These are phyloP conservation scores for Eriosoma lanigerum DNA, from an alignment of 1,140 invertebrate species.

Conservation along the genomic window DNA sequence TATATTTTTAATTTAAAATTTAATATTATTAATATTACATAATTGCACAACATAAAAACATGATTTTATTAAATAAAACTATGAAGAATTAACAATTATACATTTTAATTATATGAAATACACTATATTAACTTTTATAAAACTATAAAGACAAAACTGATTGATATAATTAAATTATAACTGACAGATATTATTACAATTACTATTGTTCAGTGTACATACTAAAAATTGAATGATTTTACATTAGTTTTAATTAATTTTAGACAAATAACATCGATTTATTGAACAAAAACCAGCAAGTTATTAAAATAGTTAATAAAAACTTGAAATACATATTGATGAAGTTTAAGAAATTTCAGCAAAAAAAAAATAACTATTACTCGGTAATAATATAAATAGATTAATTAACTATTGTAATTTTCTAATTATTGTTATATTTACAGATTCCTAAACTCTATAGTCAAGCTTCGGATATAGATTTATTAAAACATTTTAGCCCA, in stretches of 20 bases:
- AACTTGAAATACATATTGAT: slow-evolving; percentile 1
- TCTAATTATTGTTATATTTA: not conserved
- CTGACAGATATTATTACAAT: not conserved
- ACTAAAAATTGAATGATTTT: not conserved
- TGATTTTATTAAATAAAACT: too few species aligned
- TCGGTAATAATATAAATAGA: not conserved
- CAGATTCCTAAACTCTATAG: not conserved
- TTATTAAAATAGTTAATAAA: not conserved
- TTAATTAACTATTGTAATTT: not conserved
- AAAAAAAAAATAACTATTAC: not conserved
- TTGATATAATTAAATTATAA: not conserved
- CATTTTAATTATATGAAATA: too few species aligned
- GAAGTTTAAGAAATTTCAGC: not conserved
- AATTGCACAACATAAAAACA: too few species aligned
- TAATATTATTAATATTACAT: too few species aligned
- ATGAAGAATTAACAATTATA: too few species aligned
- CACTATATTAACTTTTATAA: not conserved
- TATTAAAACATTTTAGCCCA: not conserved
- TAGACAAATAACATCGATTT: not conserved
- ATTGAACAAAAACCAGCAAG: not conserved
- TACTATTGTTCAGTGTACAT: not conserved
- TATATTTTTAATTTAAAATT: too few species aligned
- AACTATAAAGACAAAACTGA: not conserved
- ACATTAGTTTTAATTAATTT: not conserved
- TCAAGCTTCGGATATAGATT: not conserved